These are phyloP conservation scores for Lophura nycthemera DNA, from an alignment of 2,113 vertebrate species.

Conservation along the genomic window DNA sequence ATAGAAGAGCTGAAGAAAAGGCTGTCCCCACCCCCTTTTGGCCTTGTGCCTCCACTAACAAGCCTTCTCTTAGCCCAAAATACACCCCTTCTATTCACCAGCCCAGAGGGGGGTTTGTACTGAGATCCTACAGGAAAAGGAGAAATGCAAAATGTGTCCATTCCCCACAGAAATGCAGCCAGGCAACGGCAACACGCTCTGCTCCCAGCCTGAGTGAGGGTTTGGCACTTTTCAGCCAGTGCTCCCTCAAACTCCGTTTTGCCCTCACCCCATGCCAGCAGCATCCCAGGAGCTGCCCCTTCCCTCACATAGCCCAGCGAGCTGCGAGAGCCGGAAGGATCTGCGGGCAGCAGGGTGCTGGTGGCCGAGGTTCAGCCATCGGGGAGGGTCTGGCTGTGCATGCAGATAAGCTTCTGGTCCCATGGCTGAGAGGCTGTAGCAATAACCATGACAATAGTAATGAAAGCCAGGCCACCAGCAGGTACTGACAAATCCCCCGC, in stretches of 20 bases:
- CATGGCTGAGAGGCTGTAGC: not conserved
- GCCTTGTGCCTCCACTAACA: conserved; percentile 4
- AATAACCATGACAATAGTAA: conserved; percentile 63
- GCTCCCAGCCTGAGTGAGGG: fast-evolving
- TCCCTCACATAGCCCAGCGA: not conserved
- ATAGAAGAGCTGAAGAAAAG: conserved; percentile 5
- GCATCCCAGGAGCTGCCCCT: not conserved
- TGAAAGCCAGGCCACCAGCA: conserved; percentile 66
- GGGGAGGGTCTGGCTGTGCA: conserved; percentile 33
- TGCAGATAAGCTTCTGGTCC: conserved; percentile 16
- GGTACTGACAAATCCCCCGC: conserved; percentile 62
- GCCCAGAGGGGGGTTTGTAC: not conserved
- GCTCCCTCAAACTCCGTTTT: not conserved
- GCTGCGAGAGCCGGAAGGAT: conserved; percentile 59
- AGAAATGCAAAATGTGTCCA: not conserved
- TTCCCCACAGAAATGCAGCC: not conserved
- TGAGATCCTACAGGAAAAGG: not conserved
- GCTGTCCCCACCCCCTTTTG: not conserved
- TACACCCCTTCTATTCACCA: not conserved
- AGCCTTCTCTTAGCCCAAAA: not conserved
- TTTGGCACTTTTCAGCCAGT: not conserved
- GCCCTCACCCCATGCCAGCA: not conserved
- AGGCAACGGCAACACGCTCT: not conserved
- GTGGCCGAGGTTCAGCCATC: conserved; percentile 9
- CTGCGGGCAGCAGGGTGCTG: conserved; percentile 40